These are phyloP conservation scores for Agapornis canus DNA, from an alignment of 2,797 vertebrate genomes.

Conservation along the genomic window DNA sequence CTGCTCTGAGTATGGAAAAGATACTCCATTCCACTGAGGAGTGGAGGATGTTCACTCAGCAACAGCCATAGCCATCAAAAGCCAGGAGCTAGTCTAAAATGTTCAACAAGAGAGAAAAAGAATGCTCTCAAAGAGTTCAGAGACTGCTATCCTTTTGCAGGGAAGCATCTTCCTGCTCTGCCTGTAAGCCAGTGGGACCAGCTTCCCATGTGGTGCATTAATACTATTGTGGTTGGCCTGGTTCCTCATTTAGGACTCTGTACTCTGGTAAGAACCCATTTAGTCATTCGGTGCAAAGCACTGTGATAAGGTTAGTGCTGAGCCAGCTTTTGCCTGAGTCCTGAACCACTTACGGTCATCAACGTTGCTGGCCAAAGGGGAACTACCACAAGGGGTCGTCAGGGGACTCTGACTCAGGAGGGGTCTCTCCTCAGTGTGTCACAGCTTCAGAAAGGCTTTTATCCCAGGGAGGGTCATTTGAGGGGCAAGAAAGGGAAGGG, in stretches of 20 bases:
- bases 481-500: background rate
- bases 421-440: background rate
- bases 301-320: background rate
- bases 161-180: background rate
- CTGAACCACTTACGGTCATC: fast-evolving
- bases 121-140: background rate
- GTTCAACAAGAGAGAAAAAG: background rate
- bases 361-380: background rate
- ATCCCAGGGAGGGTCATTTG: background rate
- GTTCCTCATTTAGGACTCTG: background rate
- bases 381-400: background rate
- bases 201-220: fast-evolving
- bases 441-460: background rate
- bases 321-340: background rate
- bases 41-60: background rate
- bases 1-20: background rate
- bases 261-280: background rate
- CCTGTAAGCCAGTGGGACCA: background rate
- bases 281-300: background rate
- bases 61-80: background rate
- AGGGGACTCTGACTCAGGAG: background rate
- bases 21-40: background rate
- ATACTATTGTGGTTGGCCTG: background rate
- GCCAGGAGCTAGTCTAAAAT: background rate
- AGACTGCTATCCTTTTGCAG: fast-evolving